These are phyloP conservation scores for Cheilosia urbana DNA, from an alignment of 2,888 invertebrate species.

Conservation along the genomic window DNA sequence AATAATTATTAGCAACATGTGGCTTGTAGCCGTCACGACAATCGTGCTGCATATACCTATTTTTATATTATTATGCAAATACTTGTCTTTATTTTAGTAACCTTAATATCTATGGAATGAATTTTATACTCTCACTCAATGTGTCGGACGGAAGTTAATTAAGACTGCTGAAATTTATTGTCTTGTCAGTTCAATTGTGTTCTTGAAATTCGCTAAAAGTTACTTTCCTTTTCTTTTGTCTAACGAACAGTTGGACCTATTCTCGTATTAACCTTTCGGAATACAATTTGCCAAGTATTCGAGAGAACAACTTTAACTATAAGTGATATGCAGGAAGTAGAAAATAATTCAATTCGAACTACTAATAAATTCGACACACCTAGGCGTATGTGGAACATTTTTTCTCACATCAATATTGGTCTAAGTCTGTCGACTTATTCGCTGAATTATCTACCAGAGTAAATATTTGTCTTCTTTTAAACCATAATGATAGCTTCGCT, in stretches of 20 bases:
- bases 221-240: background rate
- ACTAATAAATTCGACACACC: background rate
- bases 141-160: constrained; percentile 17
- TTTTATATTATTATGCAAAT: background rate
- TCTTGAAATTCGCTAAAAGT: background rate
- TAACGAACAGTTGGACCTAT: background rate
- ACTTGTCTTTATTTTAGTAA: background rate
- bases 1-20: constrained; percentile 1
- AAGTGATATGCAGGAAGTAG: background rate
- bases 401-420: background rate
- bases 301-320: background rate
- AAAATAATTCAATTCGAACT: background rate
- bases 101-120: background rate
- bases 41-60: constrained; percentile 21
- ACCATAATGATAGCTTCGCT: no score
- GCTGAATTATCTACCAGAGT: no score
- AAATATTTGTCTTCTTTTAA: no score
- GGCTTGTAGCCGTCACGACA: constrained; percentile 19
- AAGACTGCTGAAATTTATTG: constrained; percentile 8
- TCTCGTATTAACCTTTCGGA: background rate
- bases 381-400: constrained; percentile 8
- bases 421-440: background rate
- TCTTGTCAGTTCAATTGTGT: background rate
- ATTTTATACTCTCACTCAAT: background rate
- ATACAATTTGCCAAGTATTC: background rate